These are phyloP conservation scores for Ascaphus truei DNA, from an alignment of 2,113 vertebrate species.

Conservation along the genomic window DNA sequence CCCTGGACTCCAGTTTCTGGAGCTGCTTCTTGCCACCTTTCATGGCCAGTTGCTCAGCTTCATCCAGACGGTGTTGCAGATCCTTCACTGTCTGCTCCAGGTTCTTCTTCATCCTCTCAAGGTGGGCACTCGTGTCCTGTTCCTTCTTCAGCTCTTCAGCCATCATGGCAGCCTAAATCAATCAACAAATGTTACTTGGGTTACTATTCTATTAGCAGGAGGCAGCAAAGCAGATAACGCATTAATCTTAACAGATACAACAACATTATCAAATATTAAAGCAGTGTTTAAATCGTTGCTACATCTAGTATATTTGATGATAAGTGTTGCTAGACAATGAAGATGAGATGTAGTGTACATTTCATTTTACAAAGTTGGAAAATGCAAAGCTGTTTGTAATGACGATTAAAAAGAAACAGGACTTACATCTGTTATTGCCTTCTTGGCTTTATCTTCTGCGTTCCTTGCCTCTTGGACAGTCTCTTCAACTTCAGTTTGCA, in stretches of 20 bases:
- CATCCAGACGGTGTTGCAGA: slow-evolving; percentile 57
- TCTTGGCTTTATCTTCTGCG: slow-evolving; percentile 66
- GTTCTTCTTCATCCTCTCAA: slow-evolving; percentile 67
- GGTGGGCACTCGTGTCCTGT: slow-evolving; percentile 59
- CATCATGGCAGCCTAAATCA: slow-evolving; percentile 60
- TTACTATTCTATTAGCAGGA: too few species aligned
- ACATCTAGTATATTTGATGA: too few species aligned
- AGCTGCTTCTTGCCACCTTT: slow-evolving; percentile 69
- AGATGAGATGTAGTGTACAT: too few species aligned
- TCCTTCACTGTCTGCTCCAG: slow-evolving; percentile 62
- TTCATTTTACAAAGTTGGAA: too few species aligned
- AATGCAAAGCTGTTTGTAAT: background rate
- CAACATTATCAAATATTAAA: too few species aligned
- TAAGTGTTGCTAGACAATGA: too few species aligned
- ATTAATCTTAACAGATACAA: too few species aligned
- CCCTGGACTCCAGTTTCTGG: slow-evolving; percentile 58
- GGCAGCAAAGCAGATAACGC: too few species aligned
- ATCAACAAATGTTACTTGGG: too few species aligned
- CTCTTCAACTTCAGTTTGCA: slow-evolving; percentile 62
- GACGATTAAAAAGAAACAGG: background rate
- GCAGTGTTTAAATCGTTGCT: too few species aligned
- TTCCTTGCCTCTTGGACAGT: slow-evolving; percentile 51
- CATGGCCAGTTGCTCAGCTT: slow-evolving; percentile 60
- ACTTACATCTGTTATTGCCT: slow-evolving; percentile 65
- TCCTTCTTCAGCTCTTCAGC: slow-evolving; percentile 65